Percentiles rank a stretch among this genome's conserved stretches.
Evolutionary conservation across 2,888 invertebrate genomes (phyloP).

Genomic region (Campoletis raptor): DNA sequence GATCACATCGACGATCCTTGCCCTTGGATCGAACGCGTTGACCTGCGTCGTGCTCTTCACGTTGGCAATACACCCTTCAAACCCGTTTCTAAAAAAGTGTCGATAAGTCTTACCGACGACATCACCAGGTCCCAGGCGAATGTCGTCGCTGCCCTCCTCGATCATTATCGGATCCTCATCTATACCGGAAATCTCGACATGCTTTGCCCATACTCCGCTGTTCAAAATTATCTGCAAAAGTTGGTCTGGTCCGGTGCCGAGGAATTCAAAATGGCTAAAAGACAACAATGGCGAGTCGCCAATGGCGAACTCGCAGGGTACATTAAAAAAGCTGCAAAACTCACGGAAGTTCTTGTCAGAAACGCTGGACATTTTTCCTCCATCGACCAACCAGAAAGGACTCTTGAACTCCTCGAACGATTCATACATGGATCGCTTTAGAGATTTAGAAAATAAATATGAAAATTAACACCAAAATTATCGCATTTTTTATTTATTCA

Average conservation of each 20-base stretch:
- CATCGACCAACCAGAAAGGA: conserved; percentile 85
- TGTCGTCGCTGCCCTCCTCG: conserved; percentile 89
- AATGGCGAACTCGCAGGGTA: conserved; percentile 84
- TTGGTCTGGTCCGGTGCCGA: conserved; percentile 85
- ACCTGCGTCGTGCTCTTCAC: conserved; percentile 91
- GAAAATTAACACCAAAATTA: too few relatives aligned
- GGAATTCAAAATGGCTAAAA: conserved; percentile 83
- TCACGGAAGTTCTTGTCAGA: conserved; percentile 84
- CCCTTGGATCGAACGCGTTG: conserved; percentile 87
- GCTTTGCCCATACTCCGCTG: conserved; percentile 94
- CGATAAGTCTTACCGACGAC: conserved; percentile 90
- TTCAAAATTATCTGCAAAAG: conserved; percentile 90
- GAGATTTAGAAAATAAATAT: not conserved
- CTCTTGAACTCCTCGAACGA: conserved; percentile 84
- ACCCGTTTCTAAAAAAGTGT: conserved; percentile 87
- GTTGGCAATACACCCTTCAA: conserved; percentile 93
- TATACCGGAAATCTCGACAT: conserved; percentile 97
- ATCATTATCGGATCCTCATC: conserved; percentile 90
- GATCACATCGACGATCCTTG: conserved; percentile 86
- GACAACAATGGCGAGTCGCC: conserved; percentile 84
- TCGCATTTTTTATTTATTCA: too few relatives aligned
- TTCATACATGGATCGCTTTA: conserved; percentile 74
- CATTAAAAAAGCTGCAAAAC: conserved; percentile 81
- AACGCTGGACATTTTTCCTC: conserved; percentile 86
- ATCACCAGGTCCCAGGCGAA: conserved; percentile 93